Base-by-base conservation (phyloP, 2,113 vertebrate species). In the Proterorhinus semilunaris region DNA sequence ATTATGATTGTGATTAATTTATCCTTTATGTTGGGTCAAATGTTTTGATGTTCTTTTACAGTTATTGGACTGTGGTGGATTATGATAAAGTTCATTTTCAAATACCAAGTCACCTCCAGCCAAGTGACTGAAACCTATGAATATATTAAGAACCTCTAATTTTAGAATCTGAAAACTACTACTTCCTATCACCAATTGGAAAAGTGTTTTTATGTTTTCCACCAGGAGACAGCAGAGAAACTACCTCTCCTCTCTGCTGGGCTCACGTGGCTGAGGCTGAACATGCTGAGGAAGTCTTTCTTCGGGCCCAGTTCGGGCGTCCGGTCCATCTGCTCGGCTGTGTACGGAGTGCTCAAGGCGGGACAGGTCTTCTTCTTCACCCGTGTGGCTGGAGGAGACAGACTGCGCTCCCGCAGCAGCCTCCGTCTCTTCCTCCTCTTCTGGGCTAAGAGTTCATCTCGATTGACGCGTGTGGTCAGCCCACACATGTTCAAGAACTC, bases 321-420 rank as follows among this genome's bases (percentile, higher is more conserved):
- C 86, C 89, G 93, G 94, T 99, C 96, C 95, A 99, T 97, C 74
- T 99, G 95, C 5, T 98, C 95, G 0, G 98, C 93, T 64, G 95
- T 97, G 82, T 96, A 98, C 71, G 94, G 94, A 6, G 96, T 99
- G 59, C 92, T 94, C 74, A 98, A 91, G 49, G 93, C 79, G 1
- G 93, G 50, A 53, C 77, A 77, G 45, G 78, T 50, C 80, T 92
- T 95, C 49, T 94, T 94, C 88, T 97, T 98, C 85, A 71, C 94
- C 84, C 88, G 94, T 44, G 93, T 72, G 0, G 82, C 88, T 0
- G 95, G 96, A 0, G 96, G 97, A 0, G 97, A 97, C 1, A 92
- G 91, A 89, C 97, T 99, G 55, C 96, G 88, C 83, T 99, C 98
- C 64, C 95, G 90, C 86, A 99, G 90, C 95, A 98, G 95, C 82